phyloP scores from a whole-genome alignment of 1,140 invertebrate genomes.

The Brachionus asplanchnoidis region DNA sequence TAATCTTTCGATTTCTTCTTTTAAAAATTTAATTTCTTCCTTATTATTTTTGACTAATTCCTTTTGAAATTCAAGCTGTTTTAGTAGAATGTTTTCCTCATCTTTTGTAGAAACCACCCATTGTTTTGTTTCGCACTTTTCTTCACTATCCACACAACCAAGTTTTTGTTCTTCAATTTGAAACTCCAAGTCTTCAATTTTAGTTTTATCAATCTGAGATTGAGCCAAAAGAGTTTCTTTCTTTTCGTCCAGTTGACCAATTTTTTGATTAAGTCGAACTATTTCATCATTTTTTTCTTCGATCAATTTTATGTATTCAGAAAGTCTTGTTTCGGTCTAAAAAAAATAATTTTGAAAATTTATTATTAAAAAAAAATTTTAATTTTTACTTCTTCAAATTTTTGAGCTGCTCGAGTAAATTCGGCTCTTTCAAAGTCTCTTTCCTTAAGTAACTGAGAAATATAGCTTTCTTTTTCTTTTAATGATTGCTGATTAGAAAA shows the following conservation, averaged over 20 bases:
- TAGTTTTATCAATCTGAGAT: slow-evolving; percentile 50
- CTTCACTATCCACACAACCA: slow-evolving; percentile 42
- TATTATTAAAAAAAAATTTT: not conserved
- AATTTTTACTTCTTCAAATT: slow-evolving; percentile 62
- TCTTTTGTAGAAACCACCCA: not conserved
- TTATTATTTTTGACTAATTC: not conserved
- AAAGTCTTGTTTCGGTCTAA: slow-evolving; percentile 43
- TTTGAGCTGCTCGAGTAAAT: slow-evolving; percentile 67
- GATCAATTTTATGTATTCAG: slow-evolving; percentile 61
- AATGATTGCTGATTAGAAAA: slow-evolving; percentile 70
- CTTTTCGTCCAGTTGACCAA: slow-evolving; percentile 69
- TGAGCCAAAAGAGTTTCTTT: slow-evolving; percentile 56
- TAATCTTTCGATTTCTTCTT: slow-evolving; percentile 19
- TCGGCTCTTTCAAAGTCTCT: slow-evolving; percentile 79
- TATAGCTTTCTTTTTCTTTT: slow-evolving; percentile 84
- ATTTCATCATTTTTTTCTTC: slow-evolving; percentile 51
- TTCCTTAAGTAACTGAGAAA: slow-evolving; percentile 80
- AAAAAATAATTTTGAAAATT: not conserved
- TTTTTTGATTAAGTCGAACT: slow-evolving; percentile 47
- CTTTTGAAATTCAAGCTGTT: slow-evolving; percentile 29
- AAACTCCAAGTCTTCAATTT: slow-evolving; percentile 84
- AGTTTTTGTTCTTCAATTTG: slow-evolving; percentile 78
- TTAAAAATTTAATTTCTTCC: slow-evolving; percentile 33
- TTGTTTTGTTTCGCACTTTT: not conserved
- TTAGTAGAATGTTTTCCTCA: not conserved